Evolutionary conservation across 2,888 invertebrate species (phyloP).

Genomic region (Drosophila subquinaria): DNA sequence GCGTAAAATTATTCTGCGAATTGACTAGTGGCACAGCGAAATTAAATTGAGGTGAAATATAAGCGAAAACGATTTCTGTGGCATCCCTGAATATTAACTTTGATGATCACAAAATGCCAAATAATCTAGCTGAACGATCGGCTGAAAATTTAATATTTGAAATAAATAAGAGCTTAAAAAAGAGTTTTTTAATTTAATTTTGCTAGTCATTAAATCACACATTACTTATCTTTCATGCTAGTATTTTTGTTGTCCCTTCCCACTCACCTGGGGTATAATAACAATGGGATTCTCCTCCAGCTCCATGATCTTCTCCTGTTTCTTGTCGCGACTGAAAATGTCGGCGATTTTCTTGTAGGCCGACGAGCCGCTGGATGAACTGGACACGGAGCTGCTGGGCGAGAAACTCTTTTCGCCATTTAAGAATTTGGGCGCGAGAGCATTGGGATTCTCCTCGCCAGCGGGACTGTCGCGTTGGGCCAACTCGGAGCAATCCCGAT

Average conservation of each 20-base stretch:
- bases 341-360: slow-evolving; percentile 88
- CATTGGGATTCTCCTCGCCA: slow-evolving; percentile 87
- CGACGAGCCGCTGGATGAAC: slow-evolving; percentile 87
- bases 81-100: no score
- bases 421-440: slow-evolving; percentile 76
- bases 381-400: slow-evolving; percentile 87
- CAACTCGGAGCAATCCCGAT: slow-evolving; percentile 80
- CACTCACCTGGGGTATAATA: slow-evolving; percentile 85
- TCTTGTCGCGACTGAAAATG: slow-evolving; percentile 85
- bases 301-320: slow-evolving; percentile 86
- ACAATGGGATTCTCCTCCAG: slow-evolving; percentile 86
- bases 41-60: no score
- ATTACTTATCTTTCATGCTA: no score
- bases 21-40: no score
- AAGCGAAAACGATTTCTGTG: no score
- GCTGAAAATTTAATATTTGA: no score
- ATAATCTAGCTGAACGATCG: no score
- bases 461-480: slow-evolving; percentile 89
- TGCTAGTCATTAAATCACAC: no score
- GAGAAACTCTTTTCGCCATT: slow-evolving; percentile 88
- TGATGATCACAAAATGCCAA: no score
- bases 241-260: neutral
- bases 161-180: no score
- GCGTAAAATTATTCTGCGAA: no score
- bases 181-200: no score